A percentile compares a stretch with the other conserved stretches of the same genome.
phyloP scores from a whole-genome alignment of 2,113 vertebrate species.

The Amazona guildingii region DNA sequence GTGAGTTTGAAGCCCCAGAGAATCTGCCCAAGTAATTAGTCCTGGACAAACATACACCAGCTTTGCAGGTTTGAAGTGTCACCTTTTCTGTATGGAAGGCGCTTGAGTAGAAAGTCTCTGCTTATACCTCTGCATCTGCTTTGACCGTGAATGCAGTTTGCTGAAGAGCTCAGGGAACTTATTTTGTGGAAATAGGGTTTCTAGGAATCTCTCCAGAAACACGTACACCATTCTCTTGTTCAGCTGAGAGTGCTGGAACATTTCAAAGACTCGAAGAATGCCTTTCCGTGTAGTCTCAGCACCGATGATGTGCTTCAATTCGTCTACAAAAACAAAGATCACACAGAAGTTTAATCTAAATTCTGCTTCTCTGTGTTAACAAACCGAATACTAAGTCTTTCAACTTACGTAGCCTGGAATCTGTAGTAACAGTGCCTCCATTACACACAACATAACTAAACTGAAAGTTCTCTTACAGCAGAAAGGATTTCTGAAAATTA shows the following conservation, averaged over 20 bases:
- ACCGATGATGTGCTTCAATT: slow-evolving; percentile 85
- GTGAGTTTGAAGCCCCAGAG: slow-evolving; percentile 76
- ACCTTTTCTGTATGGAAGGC: slow-evolving; percentile 92
- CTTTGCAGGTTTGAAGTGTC: slow-evolving; percentile 80
- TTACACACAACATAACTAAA: background rate
- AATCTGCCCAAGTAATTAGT: slow-evolving; percentile 70
- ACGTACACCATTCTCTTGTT: slow-evolving; percentile 96
- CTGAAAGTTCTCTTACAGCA: background rate
- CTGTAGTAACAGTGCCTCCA: background rate
- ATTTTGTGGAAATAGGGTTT: slow-evolving; percentile 97
- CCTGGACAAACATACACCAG: slow-evolving; percentile 74
- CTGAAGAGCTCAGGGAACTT: slow-evolving; percentile 96
- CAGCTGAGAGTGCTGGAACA: slow-evolving; percentile 97
- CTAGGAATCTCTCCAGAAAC: slow-evolving; percentile 96
- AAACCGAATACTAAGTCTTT: background rate
- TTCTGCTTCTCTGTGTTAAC: background rate
- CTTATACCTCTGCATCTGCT: slow-evolving; percentile 88
- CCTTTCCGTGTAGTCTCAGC: slow-evolving; percentile 94
- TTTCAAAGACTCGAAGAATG: slow-evolving; percentile 97
- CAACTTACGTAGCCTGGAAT: background rate
- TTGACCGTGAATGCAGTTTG: slow-evolving; percentile 95
- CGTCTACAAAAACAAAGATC: slow-evolving; percentile 71
- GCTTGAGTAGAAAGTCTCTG: slow-evolving; percentile 88
- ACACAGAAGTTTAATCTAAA: background rate
- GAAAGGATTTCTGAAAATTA: background rate